Evolutionary conservation across 2,113 vertebrate genomes (phyloP), one percentile per base, ranked within the genome.

Genomic region (Tetraodon nigroviridis): DNA sequence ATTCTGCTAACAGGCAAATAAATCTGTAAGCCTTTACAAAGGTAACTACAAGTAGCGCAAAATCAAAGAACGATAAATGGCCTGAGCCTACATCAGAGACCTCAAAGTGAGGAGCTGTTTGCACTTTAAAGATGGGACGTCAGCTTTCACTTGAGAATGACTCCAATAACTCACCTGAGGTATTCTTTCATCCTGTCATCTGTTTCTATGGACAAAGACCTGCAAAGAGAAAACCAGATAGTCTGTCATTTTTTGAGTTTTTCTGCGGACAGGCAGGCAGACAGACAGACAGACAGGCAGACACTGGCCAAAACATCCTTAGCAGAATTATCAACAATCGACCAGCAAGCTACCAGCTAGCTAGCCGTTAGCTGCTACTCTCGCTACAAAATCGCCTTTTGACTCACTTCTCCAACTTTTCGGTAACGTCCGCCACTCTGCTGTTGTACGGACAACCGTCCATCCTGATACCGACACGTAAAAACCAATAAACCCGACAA

Each of bases 331-430:
- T 7, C 8, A 32, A 32, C 29, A 37, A 37, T 3, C 32, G 11
- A 37, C 8, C 10, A 37, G 10, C 8, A 29, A 29, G 27, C 27
- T 29, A 29, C 8, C 2, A 27, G 24, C 24, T 27, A 37, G 32
- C 8, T 37, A 37, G 4, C 6, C 5, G 10, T 52, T 57, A 65
- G 47, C 59, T 56, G 14, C 1, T 42, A 27, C 21, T n/a, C 22
- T 8, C 15, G 14, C 7, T 7, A 7, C 10, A 27, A 27, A 17
- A 18, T 7, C 13, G 29, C 20, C 20, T 65, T 37, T 37, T 24
- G 5, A 82, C 80, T 78, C n/a, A 88, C 86, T 58, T 71, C 5
- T 75, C 62, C 61, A 86, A 51, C 37, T 64, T 75, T 8, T 73
- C 19, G 0, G 81, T 58, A 20, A 88, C 24, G 17, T 69, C 54